A percentile compares a stretch with the other conserved stretches of the same genome.
Evolutionary conservation across 1,140 invertebrate species (phyloP).

Genomic region (fruit fly (Drosophila melanogaster)): Release_6_plus_ISO1_MT NT_037436.4:13087501-13088000

Average conservation of each 20-base stretch:
- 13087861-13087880: constrained; percentile 46
- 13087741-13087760: constrained; percentile 76
- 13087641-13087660: neutral
- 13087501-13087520: constrained; percentile 32
- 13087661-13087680: neutral
- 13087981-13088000: constrained; percentile 84
- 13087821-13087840: constrained; percentile 53
- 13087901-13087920: constrained; percentile 59
- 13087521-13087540: constrained; percentile 14
- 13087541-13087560: constrained; percentile 51
- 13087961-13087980: constrained; percentile 80
- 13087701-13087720: constrained; percentile 77
- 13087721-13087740: constrained; percentile 78
- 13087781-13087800: constrained; percentile 20
- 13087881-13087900: constrained; percentile 72
- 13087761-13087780: constrained; percentile 64
- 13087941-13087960: constrained; percentile 64
- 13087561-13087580: constrained; percentile 31
- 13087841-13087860: constrained; percentile 2
- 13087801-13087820: constrained; percentile 22
- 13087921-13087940: constrained; percentile 72
- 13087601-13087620: constrained; percentile 75
- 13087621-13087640: constrained; percentile 60
- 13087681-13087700: constrained; percentile 41
- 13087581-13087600: constrained; percentile 78